Evolutionary conservation across 2,797 vertebrate species (phyloP).

Genomic region (Sphenopsis melanotis): DNA sequence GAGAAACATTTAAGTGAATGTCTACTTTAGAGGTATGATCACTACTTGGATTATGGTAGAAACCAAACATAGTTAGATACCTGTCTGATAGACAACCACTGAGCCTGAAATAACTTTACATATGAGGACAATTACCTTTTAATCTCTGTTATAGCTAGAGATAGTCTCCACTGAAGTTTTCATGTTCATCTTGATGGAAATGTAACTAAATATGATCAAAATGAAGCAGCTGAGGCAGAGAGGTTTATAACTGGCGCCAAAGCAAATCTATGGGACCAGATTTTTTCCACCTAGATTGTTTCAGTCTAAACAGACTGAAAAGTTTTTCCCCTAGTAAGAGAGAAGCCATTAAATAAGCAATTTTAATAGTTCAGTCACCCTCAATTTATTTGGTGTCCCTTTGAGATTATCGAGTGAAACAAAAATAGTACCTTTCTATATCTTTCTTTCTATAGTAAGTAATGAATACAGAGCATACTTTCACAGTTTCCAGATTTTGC

Average conservation of each 20-base stretch:
- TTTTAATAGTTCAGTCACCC: conserved; percentile 67
- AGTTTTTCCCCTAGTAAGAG: conserved; percentile 61
- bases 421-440: conserved; percentile 29
- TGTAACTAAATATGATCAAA: conserved; percentile 64
- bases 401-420: conserved; percentile 64
- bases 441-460: background rate
- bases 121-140: background rate
- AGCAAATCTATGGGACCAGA: conserved; percentile 62
- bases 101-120: background rate
- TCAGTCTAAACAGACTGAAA: conserved; percentile 70
- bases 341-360: conserved; percentile 66
- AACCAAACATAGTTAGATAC: background rate
- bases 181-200: conserved; percentile 35
- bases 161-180: conserved; percentile 15
- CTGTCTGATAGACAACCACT: background rate
- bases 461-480: conserved; percentile 15
- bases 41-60: background rate
- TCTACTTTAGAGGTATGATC: background rate
- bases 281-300: conserved; percentile 74
- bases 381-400: conserved; percentile 64
- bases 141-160: conserved; percentile 1
- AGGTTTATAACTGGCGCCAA: conserved; percentile 63
- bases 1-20: background rate
- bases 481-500: conserved; percentile 28
- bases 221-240: conserved; percentile 62